These are phyloP conservation scores for Tragelaphus oryx DNA, from an alignment of 2,797 vertebrate species.

Conservation along the genomic window DNA sequence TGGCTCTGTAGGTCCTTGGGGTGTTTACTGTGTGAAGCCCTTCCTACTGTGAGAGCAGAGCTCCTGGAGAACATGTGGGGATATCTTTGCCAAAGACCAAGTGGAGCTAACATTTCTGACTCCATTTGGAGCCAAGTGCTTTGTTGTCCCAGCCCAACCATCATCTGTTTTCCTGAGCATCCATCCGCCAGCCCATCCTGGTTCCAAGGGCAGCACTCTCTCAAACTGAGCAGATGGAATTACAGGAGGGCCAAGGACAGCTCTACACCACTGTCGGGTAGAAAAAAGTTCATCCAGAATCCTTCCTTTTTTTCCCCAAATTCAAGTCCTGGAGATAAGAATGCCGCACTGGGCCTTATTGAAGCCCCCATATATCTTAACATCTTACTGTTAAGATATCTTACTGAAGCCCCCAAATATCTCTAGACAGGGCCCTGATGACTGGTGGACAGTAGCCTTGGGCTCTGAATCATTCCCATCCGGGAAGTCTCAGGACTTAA, in stretches of 20 bases:
- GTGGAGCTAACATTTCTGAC: background rate
- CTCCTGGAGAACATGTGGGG: background rate
- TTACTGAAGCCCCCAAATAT: background rate
- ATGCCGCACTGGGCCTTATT: background rate
- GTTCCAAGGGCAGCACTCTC: background rate
- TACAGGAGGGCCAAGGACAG: background rate
- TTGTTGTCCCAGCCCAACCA: background rate
- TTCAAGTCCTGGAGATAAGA: background rate
- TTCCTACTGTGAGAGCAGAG: background rate
- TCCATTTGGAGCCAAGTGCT: background rate
- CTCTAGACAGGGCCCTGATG: background rate
- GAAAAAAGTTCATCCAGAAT: background rate
- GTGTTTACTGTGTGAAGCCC: rapidly evolving
- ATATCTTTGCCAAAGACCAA: background rate
- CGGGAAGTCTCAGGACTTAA: background rate
- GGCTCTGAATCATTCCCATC: background rate
- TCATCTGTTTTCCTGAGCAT: background rate
- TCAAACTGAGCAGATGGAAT: background rate
- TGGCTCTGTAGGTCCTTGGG: background rate
- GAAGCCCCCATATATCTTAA: background rate
- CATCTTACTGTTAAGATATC: background rate
- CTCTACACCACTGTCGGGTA: background rate
- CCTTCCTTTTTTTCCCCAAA: background rate
- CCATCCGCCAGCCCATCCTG: background rate
- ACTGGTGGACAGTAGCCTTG: background rate